These are phyloP conservation scores for Bungarus multicinctus DNA, from an alignment of 2,113 vertebrate genomes.

Conservation along the genomic window DNA sequence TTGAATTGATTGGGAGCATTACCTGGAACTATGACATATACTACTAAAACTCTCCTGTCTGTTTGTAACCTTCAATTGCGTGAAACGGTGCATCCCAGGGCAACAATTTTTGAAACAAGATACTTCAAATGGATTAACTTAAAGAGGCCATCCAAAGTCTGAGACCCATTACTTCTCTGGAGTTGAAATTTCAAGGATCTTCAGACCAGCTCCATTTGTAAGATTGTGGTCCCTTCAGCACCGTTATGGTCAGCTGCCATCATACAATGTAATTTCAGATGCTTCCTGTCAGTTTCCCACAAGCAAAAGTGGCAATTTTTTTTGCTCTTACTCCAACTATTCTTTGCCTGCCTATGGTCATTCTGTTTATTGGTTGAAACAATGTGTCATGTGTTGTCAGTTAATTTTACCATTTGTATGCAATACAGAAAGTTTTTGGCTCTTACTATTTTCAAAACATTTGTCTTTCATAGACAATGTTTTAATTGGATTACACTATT, in stretches of 20 bases:
- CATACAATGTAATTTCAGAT: neutral
- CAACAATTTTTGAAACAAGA: neutral
- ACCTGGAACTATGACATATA: too few species aligned
- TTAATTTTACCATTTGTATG: neutral
- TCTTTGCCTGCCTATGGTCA: too few species aligned
- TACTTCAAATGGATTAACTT: neutral
- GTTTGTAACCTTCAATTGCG: neutral
- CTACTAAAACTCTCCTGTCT: too few species aligned
- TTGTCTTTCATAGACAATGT: neutral
- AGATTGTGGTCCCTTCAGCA: neutral
- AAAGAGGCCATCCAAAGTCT: neutral
- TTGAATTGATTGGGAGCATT: too few species aligned
- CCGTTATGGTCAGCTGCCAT: neutral
- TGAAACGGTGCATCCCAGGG: neutral
- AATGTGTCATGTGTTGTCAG: neutral
- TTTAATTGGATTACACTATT: neutral
- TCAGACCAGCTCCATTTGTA: neutral
- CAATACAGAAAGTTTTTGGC: neutral
- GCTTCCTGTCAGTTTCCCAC: too few species aligned
- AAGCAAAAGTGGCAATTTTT: too few species aligned
- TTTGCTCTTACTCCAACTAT: too few species aligned
- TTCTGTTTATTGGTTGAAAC: too few species aligned
- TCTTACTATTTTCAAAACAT: neutral
- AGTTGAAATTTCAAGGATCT: too few species aligned
- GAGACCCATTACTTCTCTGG: neutral